These are phyloP conservation scores for Phortica magna DNA, from an alignment of 2,888 invertebrate species.

Conservation along the genomic window DNA sequence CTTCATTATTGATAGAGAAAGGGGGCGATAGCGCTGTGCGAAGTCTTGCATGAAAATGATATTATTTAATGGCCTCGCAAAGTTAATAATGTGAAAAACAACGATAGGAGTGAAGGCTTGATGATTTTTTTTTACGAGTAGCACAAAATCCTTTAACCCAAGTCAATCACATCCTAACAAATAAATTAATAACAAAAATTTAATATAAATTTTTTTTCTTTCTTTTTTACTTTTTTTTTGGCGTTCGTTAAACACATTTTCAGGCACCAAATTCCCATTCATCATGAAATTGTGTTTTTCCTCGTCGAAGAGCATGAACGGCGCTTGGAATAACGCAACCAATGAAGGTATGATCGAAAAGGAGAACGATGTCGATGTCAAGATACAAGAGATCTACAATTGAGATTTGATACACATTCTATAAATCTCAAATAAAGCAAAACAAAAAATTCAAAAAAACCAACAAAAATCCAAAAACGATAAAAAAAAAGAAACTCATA, in stretches of 20 bases:
- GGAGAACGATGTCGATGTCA: conserved; percentile 76
- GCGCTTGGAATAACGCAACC: conserved; percentile 80
- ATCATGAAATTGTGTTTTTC: conserved; percentile 99
- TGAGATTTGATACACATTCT: conserved; percentile 77
- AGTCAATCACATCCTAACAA: no score
- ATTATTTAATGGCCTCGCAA: no score
- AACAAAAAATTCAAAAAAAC: conserved; percentile 11
- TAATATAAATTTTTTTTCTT: conserved; percentile 4
- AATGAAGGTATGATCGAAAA: conserved; percentile 78
- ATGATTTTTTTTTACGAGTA: no score
- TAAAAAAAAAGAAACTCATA: conserved; percentile 33
- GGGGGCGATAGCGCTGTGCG: no score
- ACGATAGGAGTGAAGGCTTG: no score
- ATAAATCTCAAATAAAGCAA: conserved; percentile 56
- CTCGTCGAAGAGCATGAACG: conserved; percentile 83
- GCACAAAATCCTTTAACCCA: no score
- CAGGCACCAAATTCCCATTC: conserved; percentile 98
- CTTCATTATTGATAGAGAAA: no score
- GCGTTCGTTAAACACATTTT: not conserved
- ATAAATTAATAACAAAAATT: conserved; percentile 16
- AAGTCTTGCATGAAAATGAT: no score
- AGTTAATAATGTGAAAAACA: no score
- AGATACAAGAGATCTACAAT: conserved; percentile 75
- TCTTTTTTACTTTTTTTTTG: not conserved
- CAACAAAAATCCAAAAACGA: conserved; percentile 30